These are phyloP conservation scores for Cyprinodon variegatus DNA, from an alignment of 2,113 vertebrate species.

Conservation along the genomic window DNA sequence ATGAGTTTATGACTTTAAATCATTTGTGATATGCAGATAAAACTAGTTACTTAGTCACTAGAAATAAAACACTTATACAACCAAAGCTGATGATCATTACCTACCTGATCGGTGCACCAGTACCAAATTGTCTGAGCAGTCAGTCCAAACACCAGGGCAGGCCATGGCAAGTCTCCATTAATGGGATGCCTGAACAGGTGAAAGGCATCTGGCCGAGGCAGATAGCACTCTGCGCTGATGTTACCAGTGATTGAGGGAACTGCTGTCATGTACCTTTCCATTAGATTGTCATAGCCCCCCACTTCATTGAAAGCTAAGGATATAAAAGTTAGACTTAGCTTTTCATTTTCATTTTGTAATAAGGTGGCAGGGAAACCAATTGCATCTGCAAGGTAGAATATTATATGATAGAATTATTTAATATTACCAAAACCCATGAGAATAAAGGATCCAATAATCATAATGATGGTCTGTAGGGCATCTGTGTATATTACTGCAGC, in stretches of 20 bases:
- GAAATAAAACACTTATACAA: background rate
- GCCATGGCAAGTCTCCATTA: constrained; percentile 91
- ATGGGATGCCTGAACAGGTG: constrained; percentile 88
- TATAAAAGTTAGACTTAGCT: background rate
- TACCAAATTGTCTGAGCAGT: constrained; percentile 90
- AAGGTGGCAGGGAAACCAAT: background rate
- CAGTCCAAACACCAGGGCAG: constrained; percentile 89
- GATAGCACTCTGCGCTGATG: constrained; percentile 77
- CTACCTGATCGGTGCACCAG: constrained; percentile 98
- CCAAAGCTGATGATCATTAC: constrained; percentile 5
- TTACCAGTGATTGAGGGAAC: constrained; percentile 64
- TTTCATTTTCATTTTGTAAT: background rate
- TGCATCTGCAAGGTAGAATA: background rate
- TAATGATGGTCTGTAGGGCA: constrained; percentile 92
- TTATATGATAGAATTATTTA: background rate
- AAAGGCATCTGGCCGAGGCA: constrained; percentile 86
- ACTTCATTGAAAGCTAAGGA: constrained; percentile 86
- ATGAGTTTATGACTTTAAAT: constrained; percentile 15
- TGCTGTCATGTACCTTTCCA: constrained; percentile 86
- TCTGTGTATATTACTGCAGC: constrained; percentile 99
- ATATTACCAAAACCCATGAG: constrained; percentile 92
- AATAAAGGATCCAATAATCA: constrained; percentile 92
- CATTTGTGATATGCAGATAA: background rate
- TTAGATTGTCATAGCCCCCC: constrained; percentile 86
- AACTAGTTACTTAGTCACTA: background rate